These are phyloP conservation scores for Halictus quadricinctus DNA, from an alignment of 2,888 invertebrate species.

Conservation along the genomic window DNA sequence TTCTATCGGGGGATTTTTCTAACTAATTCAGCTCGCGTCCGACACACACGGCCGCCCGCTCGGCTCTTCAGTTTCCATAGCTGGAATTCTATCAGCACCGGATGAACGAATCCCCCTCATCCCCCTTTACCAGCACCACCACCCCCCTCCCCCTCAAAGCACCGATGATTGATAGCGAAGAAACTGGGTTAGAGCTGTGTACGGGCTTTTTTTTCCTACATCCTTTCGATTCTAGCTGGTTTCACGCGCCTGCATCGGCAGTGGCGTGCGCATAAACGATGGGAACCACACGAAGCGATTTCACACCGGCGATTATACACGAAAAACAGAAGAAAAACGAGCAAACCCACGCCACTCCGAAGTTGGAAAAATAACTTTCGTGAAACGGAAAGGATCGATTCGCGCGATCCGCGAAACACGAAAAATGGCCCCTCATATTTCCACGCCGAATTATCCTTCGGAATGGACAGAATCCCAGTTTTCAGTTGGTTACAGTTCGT, in stretches of 20 bases:
- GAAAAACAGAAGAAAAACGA: background rate
- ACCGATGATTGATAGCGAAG: slow-evolving; percentile 61
- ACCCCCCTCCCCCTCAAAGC: background rate
- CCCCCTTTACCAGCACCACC: background rate
- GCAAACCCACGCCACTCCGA: background rate
- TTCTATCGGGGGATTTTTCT: background rate
- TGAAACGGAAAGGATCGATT: background rate
- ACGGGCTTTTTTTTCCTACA: slow-evolving; percentile 5
- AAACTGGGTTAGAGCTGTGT: slow-evolving; percentile 52
- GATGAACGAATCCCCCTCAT: slow-evolving; percentile 5
- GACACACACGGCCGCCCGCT: slow-evolving; percentile 27
- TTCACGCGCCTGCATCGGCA: background rate
- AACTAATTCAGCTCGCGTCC: slow-evolving; percentile 40
- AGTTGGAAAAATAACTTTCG: background rate
- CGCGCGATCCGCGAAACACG: background rate
- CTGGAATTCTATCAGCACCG: slow-evolving; percentile 52
- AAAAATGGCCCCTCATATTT: background rate
- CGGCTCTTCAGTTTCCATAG: slow-evolving; percentile 42
- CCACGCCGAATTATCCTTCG: background rate
- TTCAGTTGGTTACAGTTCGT: background rate
- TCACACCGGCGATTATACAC: slow-evolving; percentile 2
- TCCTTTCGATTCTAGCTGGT: background rate
- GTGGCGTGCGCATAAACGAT: slow-evolving; percentile 4
- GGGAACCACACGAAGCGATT: background rate
- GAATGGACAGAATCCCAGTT: background rate